Evolutionary conservation across 2,888 invertebrate species (phyloP), one percentile per base, ranked within the genome.

Genomic region (Eutolmus rufibarbis): DNA sequence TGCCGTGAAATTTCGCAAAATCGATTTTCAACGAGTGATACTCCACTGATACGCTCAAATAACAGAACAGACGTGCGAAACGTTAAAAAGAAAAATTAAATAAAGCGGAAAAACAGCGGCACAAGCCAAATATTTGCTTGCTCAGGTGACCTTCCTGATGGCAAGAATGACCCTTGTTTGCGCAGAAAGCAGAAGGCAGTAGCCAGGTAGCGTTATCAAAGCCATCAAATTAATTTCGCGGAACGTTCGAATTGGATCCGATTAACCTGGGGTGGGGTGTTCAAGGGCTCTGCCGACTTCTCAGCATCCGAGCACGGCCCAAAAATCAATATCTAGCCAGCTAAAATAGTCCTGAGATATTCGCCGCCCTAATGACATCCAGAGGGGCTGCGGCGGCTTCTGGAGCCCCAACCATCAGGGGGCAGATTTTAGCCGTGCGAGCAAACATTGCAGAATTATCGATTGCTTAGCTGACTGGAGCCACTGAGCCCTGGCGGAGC

Each of bases 211-310:
- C 66, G 28, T 66, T 66, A 66, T 66, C 66, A 66, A 23, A 37
- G 76, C 40, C 37, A 76, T 37, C 40, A 76, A 76, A 76, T 76
- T 76, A 76, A 76, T 76, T 76, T 76, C 76, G 40, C 40, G 76
- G 76, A 76, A 76, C 76, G 40, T 76, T 34, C 34, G 40, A 76
- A 76, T 34, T n/a, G 74, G 34, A 74, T 74, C 74, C 76, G 76
- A 76, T 34, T 34, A n/a, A 76, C 19, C 19, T 19, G 34, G 37
- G n/a, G 12, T 40, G 34, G 76, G 9, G 1, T 16, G 34, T 14
- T 28, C 66, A 28, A 28, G 66, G 66, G 28, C n/a, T 19, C 51
- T 19, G 51, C 19, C 5, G 51, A 12, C 40, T 28, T 14, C 57
- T 28, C 19, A 66, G 28, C 66, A 66, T 66, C 66, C 66, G 66